Evolutionary conservation across 2,888 invertebrate genomes (phyloP).

Genomic region (Dicranocentrus wangi): DNA sequence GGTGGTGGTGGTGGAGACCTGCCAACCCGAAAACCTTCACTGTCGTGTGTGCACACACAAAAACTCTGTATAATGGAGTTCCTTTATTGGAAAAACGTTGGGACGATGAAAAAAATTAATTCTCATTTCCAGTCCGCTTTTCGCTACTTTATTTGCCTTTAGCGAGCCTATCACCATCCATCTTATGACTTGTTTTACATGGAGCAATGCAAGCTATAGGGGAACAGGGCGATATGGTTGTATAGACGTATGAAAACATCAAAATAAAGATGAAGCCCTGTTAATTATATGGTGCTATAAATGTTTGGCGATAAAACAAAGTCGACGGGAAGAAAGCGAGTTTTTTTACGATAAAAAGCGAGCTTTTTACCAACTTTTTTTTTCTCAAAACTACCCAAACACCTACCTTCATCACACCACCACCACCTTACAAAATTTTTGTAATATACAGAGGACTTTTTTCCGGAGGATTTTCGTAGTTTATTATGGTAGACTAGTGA

Average conservation of each 20-base stretch:
- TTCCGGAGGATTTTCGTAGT: too few species aligned
- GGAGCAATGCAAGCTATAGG: neutral
- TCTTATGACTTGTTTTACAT: conserved; percentile 23
- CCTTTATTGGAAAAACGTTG: conserved; percentile 57
- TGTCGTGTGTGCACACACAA: conserved; percentile 26
- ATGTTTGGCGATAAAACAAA: conserved; percentile 63
- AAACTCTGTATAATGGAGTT: conserved; percentile 49
- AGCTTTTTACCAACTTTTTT: conserved; percentile 49
- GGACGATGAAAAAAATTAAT: conserved; percentile 46
- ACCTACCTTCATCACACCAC: neutral
- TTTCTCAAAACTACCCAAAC: conserved; percentile 24
- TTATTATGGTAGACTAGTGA: neutral
- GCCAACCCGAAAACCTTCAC: conserved; percentile 50
- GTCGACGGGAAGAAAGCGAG: conserved; percentile 46
- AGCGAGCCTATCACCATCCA: conserved; percentile 23
- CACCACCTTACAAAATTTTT: neutral
- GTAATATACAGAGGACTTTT: neutral
- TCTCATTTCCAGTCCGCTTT: conserved; percentile 49
- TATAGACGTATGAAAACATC: conserved; percentile 24
- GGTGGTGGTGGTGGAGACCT: too few species aligned
- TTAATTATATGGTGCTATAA: conserved; percentile 60
- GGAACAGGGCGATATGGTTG: conserved; percentile 13
- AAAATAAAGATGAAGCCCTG: conserved; percentile 57
- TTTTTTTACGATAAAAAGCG: conserved; percentile 51
- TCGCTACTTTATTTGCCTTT: conserved; percentile 44